Evolutionary conservation across 2,888 invertebrate species (phyloP), one percentile per base, ranked within the genome.

Genomic region (Erannis defoliaria): DNA sequence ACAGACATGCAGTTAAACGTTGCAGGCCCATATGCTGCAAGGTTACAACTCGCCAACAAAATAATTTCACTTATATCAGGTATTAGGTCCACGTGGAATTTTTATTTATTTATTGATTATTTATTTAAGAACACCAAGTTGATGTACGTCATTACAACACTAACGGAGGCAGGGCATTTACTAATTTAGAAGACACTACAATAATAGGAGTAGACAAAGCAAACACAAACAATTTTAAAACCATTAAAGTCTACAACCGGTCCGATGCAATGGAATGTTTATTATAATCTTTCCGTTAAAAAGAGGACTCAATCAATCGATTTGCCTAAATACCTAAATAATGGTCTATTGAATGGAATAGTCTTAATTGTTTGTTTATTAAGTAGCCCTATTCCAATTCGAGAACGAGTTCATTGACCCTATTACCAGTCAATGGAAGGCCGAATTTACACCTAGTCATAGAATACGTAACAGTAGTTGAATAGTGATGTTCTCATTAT

Each of bases 371-470:
- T 43, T 26, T 54, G 19, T 46, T 37, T 46, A 46, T 46, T 37
- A 31, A 18, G 35, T 19, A 55, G 48, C 48, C 55, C 49, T 42
- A 21, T 45, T 51, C 51, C 45, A 51, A 58, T 9, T 42, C 21
- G 14, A 19, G 16, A 10, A 16, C 14, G 45, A 45, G 58, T 58
- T 53, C 58, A 50, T 26, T 23, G 61, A 49, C 50, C 38, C 29
- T 26, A 26, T 26, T 26, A 4, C 26, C 4, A 26, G 37, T 31
- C 14, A 35, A 38, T 38, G 21, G 31, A 43, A 57, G 49, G 40
- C 31, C 42, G 31, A 29, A 46, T 58, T 53, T 10, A 51, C 19
- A 43, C 51, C 19, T 46, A n/a, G 14, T 16, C 38, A 38, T 37
- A 26, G 50, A 50, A 51, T 51, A 18, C 2, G 14, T 16, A 19